Conservation (phyloP, 2,113 vertebrate genomes). For the Bothrops jararaca region DNA sequence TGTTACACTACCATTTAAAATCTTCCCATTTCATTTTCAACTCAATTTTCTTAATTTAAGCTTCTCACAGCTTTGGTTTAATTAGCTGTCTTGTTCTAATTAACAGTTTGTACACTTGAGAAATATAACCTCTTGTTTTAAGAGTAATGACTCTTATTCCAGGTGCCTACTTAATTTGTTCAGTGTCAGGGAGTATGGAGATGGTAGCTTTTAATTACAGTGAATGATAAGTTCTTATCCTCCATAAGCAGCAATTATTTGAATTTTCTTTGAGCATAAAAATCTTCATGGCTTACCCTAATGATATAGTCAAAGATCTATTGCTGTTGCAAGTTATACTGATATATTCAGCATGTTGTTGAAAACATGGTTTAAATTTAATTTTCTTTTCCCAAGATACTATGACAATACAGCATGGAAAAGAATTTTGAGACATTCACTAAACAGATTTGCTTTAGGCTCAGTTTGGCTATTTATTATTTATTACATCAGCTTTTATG, state of each 20-base stretch:
- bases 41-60: constrained; percentile 56
- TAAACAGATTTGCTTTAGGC: not conserved
- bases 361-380: not conserved
- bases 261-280: constrained; percentile 10
- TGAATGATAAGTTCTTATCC: constrained; percentile 28
- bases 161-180: constrained; percentile 62
- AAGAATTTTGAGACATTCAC: not conserved
- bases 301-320: not conserved
- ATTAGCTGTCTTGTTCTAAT: constrained; percentile 59
- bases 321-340: not conserved
- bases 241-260: not conserved
- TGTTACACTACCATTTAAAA: not conserved
- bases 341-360: not conserved
- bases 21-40: constrained; percentile 47
- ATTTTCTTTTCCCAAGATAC: not conserved
- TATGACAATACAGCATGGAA: rapidly evolving
- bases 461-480: not conserved
- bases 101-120: constrained; percentile 63
- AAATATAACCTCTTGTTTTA: constrained; percentile 58
- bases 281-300: not conserved
- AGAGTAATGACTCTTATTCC: constrained; percentile 41
- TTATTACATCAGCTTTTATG: not conserved
- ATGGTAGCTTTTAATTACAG: constrained; percentile 61
- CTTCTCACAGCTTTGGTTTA: constrained; percentile 31
- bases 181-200: constrained; percentile 46